Conservation (phyloP, 2,888 invertebrate species). For the Sisyra terminalis region DNA sequence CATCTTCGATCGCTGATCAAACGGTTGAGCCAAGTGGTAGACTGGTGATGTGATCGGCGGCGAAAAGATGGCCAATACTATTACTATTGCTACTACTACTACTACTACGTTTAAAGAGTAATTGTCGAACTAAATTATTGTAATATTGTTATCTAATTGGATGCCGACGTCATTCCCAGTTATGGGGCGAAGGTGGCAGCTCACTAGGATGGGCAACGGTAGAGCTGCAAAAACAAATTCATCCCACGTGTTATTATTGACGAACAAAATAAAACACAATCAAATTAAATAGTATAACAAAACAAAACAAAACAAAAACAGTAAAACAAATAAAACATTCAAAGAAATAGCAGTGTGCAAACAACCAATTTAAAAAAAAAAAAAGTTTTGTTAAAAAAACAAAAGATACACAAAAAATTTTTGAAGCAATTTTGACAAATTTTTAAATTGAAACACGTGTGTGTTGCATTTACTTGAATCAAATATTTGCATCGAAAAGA, state of each 20-base stretch:
- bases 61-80: no score
- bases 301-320: no score
- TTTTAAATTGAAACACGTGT: no score
- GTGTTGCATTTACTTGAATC: no score
- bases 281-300: no score
- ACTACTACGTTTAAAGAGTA: conserved; percentile 2
- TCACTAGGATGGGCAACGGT: conserved; percentile 95
- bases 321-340: background rate
- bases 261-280: no score
- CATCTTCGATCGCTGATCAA: no score
- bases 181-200: conserved; percentile 94
- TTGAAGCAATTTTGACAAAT: background rate
- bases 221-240: conserved; percentile 51
- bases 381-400: background rate
- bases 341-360: background rate
- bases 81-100: no score
- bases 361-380: background rate
- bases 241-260: background rate
- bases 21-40: no score
- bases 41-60: no score
- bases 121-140: conserved; percentile 2
- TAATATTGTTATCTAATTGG: conserved; percentile 22
- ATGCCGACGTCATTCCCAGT: conserved; percentile 77
- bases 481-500: no score
- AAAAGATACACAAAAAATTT: conserved; percentile 4